Percentiles rank a stretch among this genome's conserved stretches.
phyloP scores from a whole-genome alignment of 2,888 invertebrate species.

The Andrena chrysosceles region DNA sequence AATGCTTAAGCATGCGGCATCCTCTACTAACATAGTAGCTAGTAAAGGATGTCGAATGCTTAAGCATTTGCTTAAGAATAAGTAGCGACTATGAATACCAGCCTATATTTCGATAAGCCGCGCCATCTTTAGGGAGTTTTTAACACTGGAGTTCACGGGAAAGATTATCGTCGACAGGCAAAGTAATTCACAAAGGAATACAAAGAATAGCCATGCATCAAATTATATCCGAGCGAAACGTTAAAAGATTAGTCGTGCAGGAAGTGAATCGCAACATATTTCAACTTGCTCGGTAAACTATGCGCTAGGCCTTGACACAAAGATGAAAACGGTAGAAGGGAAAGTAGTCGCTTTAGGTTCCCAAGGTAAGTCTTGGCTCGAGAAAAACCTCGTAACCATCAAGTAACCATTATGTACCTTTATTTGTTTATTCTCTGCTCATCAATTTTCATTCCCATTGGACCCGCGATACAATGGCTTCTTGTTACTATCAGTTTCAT shows the following conservation, averaged over 20 bases:
- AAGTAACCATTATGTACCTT: neutral
- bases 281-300: slow-evolving; percentile 20
- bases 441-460: neutral
- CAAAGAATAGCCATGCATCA: neutral
- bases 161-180: neutral
- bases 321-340: slow-evolving; percentile 92
- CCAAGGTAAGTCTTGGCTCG: slow-evolving; percentile 87
- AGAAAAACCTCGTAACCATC: neutral
- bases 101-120: neutral
- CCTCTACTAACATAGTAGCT: no score
- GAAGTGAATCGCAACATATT: neutral
- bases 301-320: slow-evolving; percentile 19
- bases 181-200: neutral
- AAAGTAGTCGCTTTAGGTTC: slow-evolving; percentile 95
- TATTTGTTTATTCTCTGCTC: neutral
- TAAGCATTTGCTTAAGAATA: no score
- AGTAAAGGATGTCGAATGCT: no score
- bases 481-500: neutral
- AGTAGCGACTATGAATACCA: no score
- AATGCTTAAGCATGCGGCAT: no score
- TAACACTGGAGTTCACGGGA: neutral
- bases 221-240: neutral
- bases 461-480: neutral
- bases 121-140: neutral
- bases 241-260: neutral